Base-by-base conservation (phyloP, 35 echinoderm and acorn worm genomes). In the Diadema setosum region DNA sequence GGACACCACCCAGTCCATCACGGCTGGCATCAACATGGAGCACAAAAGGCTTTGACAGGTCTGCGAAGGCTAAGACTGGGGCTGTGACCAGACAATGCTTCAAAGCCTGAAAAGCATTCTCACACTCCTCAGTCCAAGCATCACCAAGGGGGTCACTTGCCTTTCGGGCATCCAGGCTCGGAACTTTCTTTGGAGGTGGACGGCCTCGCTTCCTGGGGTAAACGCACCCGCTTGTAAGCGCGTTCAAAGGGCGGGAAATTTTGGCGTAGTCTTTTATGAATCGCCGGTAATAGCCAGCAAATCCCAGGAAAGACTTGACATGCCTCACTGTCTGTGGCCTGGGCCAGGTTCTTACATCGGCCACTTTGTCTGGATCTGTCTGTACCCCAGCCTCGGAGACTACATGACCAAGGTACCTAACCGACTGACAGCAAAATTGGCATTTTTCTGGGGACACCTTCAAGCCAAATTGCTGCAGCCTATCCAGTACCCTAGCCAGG, bases 31-130 rank as follows among this genome's bases (percentile, higher is more conserved):
- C 88, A 5, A 85, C 45, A 17, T 91, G 74, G 3, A 91, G 39
- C 21, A 83, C 58, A 67, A 91, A 92, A 37, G 84, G 94, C 18
- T 88, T 80, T 24, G 58, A 24, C 12, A 88, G 21, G 43, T 96
- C 94, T 32, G 94, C 76, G 92, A 75, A 96, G 12, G 75, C 89
- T 5, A 96, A 67, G 23, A 92, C 86, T n/a, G 94, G 94, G 59
- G 93, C 73, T 33, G 85, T 42, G 2, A 31, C 85, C 3, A 96
- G 81, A 5, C 46, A 41, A 5, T 39, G 4, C 24, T 96, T 88
- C 41, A 88, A 45, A 24, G 81, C 11, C 4, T 63, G 3, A 57
- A 96, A 92, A 30, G 94, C 84, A n/a, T 70, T 49, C 26, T 96
- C 80, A 73, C 90, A 92, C 80, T 88, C 83, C 25, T 5, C 15